These are phyloP conservation scores for Istiophorus platypterus DNA, from an alignment of 2,113 vertebrate genomes.

Conservation along the genomic window DNA sequence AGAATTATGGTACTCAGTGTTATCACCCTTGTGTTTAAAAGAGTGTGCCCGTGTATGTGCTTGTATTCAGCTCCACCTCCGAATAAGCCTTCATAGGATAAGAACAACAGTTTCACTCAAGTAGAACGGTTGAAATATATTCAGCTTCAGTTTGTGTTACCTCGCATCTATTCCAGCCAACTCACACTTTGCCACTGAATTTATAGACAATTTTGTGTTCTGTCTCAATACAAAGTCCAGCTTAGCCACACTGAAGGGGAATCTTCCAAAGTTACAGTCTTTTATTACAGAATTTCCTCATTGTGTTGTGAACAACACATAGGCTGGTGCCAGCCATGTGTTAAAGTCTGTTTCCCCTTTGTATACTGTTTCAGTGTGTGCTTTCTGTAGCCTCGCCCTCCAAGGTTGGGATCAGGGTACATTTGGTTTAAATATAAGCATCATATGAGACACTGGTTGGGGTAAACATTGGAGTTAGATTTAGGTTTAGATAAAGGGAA, in stretches of 20 bases:
- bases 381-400: not conserved
- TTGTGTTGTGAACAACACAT: not conserved
- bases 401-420: not conserved
- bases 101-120: too few species aligned
- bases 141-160: too few species aligned
- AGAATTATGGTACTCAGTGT: not conserved
- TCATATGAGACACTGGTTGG: not conserved
- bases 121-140: too few species aligned
- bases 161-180: too few species aligned
- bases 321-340: not conserved
- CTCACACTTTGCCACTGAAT: too few species aligned
- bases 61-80: too few species aligned
- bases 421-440: not conserved
- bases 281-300: not conserved
- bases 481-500: not conserved
- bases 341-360: not conserved
- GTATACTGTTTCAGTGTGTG: not conserved
- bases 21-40: too few species aligned
- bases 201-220: too few species aligned
- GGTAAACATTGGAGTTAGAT: not conserved
- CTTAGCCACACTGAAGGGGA: not conserved
- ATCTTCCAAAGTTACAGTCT: not conserved
- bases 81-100: too few species aligned
- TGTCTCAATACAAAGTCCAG: too few species aligned
- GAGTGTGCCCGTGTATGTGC: too few species aligned